Evolutionary conservation across 2,888 invertebrate genomes (phyloP), one percentile per base, ranked within the genome.

Genomic region (Ptychoptera contaminata): DNA sequence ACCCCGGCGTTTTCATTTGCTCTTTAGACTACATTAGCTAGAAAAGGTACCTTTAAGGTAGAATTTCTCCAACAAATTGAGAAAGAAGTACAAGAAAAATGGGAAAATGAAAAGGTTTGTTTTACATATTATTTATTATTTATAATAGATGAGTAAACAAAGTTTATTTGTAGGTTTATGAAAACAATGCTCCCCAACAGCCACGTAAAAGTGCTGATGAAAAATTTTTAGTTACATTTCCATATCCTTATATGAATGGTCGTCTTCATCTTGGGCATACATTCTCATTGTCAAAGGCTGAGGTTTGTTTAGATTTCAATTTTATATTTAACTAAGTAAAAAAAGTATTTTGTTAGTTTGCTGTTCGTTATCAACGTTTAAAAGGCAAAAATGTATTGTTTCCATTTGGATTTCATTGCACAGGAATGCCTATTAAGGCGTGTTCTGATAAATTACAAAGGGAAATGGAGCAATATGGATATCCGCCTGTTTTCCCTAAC

Each of bases 181-280:
- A 97, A 67, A 67, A 73, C 43, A 81, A 97, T 70, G 91, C 90
- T 2, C 83, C 84, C 1, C 58, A 61, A 12, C 65, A 71, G 7
- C 65, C 69, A 47, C 75, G 67, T 48, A 72, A 72, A 55, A 62
- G 67, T 12, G 58, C 61, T 8, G 69, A 77, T 56, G 86, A 87
- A 50, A 98, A 97, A 60, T 97, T 84, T 61, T 70, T 94, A 53
- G 85, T 83, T 32, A 93, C 93, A 2, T 98, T 98, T 69, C 98
- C 98, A 1, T 98, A 81, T 67, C 98, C 98, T 0, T 98, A 99
- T 60, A 98, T 98, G 97, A 98, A 98, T 73, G 98, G 98, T 9
- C 77, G 90, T 39, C 75, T 98, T 44, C 98, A 98, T 73, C 70
- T 99, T 52, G 98, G 98, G 0, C 98, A 98, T 62, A 90, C 92